Evolutionary conservation across 1,140 invertebrate genomes (phyloP), one percentile per base, ranked within the genome.

Genomic region (Saccostrea echinata): DNA sequence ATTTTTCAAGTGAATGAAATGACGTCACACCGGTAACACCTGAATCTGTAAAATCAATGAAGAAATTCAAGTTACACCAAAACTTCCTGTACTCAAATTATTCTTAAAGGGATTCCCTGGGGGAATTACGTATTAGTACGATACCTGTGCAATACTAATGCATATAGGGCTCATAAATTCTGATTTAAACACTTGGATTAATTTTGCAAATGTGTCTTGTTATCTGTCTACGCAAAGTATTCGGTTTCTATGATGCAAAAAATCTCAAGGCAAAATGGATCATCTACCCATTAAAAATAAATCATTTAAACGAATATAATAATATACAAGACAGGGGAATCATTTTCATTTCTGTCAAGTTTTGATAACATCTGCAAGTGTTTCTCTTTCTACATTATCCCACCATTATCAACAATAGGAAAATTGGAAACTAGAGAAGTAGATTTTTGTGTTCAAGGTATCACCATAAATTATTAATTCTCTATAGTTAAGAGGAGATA

Each of bases 351-450:
- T 76, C 27, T 76, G 68, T 76, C 30, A 16, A 76, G 68, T 30
- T 76, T 76, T 76, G 68, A 76, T 76, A 76, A 76, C 68, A 76
- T 76, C 68, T 76, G 68, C 68, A 76, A 76, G 27, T 76, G 68
- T 76, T 76, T 76, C 68, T 76, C 11, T 76, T 76, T 33, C 27
- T 11, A 27, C 30, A 33, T 2, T 33, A 24, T 30, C 27, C 27
- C 68, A 76, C 68, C 68, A 76, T 76, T 76, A 30, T 30, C 12
- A 27, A 76, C 68, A 76, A 76, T 30, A 76, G 68, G 13, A 76
- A 16, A 76, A 13, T 1, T 3, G 27, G 68, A 30, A 76, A 76
- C 68, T 27, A 18, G 68, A 76, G 68, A 33, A 76, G 68, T 30
- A 16, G 68, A 33, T 16, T 76, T 71, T 76, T n/a, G 24, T 64